Evolutionary conservation across 35 echinoderm and acorn worm species (phyloP).

Genomic region (Holothuria glaberrima): DNA sequence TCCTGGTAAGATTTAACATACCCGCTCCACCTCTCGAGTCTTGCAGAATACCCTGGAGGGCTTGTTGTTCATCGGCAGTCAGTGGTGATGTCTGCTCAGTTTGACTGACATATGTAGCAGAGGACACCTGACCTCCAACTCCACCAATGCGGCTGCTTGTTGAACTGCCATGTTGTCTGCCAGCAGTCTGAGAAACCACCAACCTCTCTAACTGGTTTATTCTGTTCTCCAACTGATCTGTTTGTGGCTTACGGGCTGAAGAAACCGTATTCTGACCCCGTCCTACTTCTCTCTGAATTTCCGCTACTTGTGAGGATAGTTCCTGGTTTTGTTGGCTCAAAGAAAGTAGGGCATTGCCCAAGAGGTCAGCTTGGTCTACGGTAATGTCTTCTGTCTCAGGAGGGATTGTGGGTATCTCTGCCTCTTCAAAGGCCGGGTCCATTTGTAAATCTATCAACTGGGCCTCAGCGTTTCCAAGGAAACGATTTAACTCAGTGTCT

Average conservation of each 20-base stretch:
- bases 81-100: not conserved
- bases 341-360: not conserved
- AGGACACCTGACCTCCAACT: not conserved
- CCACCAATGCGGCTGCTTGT: not conserved
- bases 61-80: constrained; percentile 22
- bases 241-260: not conserved
- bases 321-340: constrained; percentile 32
- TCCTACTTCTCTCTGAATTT: constrained; percentile 7
- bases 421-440: constrained; percentile 6
- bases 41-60: not conserved
- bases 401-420: constrained; percentile 23
- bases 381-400: constrained; percentile 8
- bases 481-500: constrained; percentile 40
- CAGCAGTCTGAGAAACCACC: not conserved
- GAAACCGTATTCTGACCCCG: not conserved
- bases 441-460: constrained; percentile 25
- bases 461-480: constrained; percentile 51
- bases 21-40: constrained; percentile 9
- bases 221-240: constrained; percentile 4
- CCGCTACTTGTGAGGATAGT: constrained; percentile 37
- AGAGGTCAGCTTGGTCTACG: not conserved
- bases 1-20: not conserved
- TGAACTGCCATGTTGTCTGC: not conserved
- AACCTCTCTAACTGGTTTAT: constrained; percentile 32
- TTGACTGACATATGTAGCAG: not conserved